Base-by-base conservation (phyloP, 92 coral and sea anemone genomes). In the Siderastrea radians region DNA sequence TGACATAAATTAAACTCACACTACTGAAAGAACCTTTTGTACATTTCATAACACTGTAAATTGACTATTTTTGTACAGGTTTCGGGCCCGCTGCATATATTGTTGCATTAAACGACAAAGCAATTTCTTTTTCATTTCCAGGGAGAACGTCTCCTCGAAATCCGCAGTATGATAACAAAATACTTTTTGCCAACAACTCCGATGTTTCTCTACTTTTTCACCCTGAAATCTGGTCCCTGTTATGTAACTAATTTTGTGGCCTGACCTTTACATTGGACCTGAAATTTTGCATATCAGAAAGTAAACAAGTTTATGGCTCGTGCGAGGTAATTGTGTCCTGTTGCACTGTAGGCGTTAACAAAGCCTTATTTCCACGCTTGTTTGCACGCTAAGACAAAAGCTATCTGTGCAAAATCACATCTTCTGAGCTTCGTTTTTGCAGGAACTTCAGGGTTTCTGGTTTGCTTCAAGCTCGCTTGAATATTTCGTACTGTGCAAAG, bases 21-120 rank as follows among this genome's bases (percentile, higher is more conserved):
- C 44, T 19, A 61, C 66, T 3, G 38, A 26, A 67, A n/a, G 2
- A 46, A 51, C n/a, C 17, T 70, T 69, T 49, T 66, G 84, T 65
- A 17, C 71, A 61, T 49, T 10, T 14, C 65, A 38, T 17, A 59
- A 59, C 68, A 58, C 68, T 47, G 26, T 58, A 54, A 76, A 77
- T 77, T 77, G 62, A 38, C 50, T 38, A 52, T 67, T 51, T 67
- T 80, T 79, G 84, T 51, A 51, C 49, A 64, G 11, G 15, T 10
- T 65, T 3, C 17, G 47, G 6, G 9, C 5, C 12, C 5, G 46
- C 14, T 3, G 58, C 58, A 59, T 3, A 10, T 11, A 7, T n/a
- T 26, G 57, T 19, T 79, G 59, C 49, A 15, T 49, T 17, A 19
- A 6, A 11, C 15, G 13, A 44, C 11, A 17, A 17, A 48, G 38